Conservation (phyloP, 1,140 invertebrate species). For the Pinna nobilis region DNA sequence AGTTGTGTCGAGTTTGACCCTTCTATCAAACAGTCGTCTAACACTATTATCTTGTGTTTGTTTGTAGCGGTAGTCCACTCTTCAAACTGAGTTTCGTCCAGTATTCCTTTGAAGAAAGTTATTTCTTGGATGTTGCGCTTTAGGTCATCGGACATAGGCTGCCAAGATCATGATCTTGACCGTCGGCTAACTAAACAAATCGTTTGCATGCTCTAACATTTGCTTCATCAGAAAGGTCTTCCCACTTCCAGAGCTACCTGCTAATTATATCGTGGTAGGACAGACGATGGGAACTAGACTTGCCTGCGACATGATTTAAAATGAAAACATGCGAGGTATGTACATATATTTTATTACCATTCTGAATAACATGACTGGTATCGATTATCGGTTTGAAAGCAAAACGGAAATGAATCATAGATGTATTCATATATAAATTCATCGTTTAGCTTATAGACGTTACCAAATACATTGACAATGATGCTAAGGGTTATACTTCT, state of each 20-base stretch:
- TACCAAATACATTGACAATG: not conserved
- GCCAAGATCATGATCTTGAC: not conserved
- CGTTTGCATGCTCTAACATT: not conserved
- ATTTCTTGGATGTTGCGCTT: slow-evolving; percentile 11
- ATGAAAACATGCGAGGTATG: not conserved
- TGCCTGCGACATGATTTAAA: not conserved
- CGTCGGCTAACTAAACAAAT: not conserved
- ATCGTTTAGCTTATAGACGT: not conserved
- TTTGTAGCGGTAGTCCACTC: not conserved
- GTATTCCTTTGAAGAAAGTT: slow-evolving; percentile 6
- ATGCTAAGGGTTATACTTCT: not conserved
- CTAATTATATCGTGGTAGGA: not conserved
- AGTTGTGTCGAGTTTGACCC: not conserved
- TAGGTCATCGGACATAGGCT: slow-evolving; percentile 13
- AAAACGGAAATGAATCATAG: not conserved
- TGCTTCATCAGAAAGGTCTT: slow-evolving; percentile 12
- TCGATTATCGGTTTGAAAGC: not conserved
- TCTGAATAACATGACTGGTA: slow-evolving; percentile 1
- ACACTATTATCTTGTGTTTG: slow-evolving; percentile 2
- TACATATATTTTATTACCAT: not conserved
- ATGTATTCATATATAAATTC: not conserved
- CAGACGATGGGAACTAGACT: not conserved
- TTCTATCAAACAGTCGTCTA: slow-evolving; percentile 19
- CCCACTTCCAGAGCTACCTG: not conserved
- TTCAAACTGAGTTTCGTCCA: not conserved